phyloP scores from a whole-genome alignment of 1,140 invertebrate species.

The Caenorhabditis inopinata region DNA sequence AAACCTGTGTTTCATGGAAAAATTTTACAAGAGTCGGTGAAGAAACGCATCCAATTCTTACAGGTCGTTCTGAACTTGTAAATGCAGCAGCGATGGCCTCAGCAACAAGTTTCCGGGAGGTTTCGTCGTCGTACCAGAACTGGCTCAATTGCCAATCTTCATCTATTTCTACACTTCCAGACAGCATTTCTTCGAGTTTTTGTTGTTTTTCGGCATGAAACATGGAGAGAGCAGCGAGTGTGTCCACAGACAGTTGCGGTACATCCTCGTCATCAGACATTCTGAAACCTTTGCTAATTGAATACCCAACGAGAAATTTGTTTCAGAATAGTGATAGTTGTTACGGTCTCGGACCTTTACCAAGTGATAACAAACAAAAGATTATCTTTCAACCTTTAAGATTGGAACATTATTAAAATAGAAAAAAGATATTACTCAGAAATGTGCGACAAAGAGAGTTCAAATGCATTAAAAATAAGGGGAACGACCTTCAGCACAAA shows the following conservation, averaged over 20 bases:
- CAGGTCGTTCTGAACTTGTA: conserved; percentile 28
- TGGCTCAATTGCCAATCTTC: conserved; percentile 51
- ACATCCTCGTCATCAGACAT: conserved; percentile 41
- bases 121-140: conserved; percentile 71
- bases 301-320: not conserved
- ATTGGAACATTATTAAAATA: not conserved
- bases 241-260: conserved; percentile 35
- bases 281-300: not conserved
- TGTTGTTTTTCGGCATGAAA: conserved; percentile 34
- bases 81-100: conserved; percentile 46
- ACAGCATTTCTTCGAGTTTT: not conserved
- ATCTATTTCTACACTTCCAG: conserved; percentile 18
- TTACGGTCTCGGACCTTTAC: too few species aligned
- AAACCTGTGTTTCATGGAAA: conserved; percentile 66
- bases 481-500: too few species aligned
- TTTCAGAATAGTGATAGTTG: too few species aligned
- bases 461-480: not conserved
- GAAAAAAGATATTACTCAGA: not conserved
- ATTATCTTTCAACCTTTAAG: not conserved
- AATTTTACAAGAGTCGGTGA: conserved; percentile 81
- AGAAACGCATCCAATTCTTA: conserved; percentile 79
- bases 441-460: not conserved
- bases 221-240: conserved; percentile 35
- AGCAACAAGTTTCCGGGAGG: conserved; percentile 70
- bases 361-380: not conserved